Evolutionary conservation across 2,888 invertebrate genomes (phyloP), one percentile per base, ranked within the genome.

Genomic region (Plebejus argus): DNA sequence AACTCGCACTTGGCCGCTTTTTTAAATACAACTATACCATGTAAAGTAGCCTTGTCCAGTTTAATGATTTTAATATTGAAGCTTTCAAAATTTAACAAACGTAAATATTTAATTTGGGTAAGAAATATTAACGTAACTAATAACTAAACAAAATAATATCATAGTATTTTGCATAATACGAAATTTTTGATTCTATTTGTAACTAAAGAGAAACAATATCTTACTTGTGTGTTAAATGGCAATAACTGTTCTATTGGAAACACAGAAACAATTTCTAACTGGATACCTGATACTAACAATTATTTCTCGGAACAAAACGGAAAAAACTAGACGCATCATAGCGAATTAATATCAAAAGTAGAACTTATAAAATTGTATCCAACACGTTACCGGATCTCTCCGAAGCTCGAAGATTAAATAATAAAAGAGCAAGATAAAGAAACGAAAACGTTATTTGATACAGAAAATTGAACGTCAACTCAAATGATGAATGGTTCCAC

Each of bases 401-500:
- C 20, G 61, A 70, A 77, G 77, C 71, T 77, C 20, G 61, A 70
- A 77, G 77, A 77, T 77, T 77, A 78, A 78, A 80, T 77, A 79
- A 79, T 79, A 82, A 79, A 81, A 80, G 81, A 80, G 82, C 81
- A 83, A 80, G 77, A 80, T 78, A 77, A 81, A 79, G 79, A 83
- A 84, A 83, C 78, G 84, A 83, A 85, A 85, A 86, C 83, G 83
- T 86, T 86, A 87, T 88, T 86, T 88, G 84, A 85, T 84, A 84
- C 83, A 84, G 85, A 88, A 90, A 89, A 91, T 89, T 89, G 87
- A 83, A 87, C 87, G 91, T 91, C 91, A 90, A 82, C 83, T 79
- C 86, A 86, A 89, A 88, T 92, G 91, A 92, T 92, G 86, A 90
- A 92, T 91, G 91, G 86, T 84, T 82, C 79, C 82, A 82, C 82